Percentiles rank a stretch among this genome's conserved stretches.
phyloP scores from a whole-genome alignment of 2,113 vertebrate genomes.

The Sinocyclocheilus maitianheensis region DNA sequence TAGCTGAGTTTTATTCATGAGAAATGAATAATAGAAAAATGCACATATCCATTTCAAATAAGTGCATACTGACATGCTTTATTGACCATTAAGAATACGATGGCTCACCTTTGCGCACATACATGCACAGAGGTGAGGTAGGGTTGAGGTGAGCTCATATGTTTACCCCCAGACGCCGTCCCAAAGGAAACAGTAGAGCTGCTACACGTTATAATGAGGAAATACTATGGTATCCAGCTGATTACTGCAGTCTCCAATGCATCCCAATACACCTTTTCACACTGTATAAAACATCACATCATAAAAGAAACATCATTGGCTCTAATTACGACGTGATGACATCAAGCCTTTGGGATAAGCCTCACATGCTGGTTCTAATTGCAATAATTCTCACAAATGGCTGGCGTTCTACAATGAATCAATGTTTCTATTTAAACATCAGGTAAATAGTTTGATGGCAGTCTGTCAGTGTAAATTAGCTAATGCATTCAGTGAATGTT shows the following conservation, averaged over 20 bases:
- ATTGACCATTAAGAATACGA: background rate
- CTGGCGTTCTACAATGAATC: background rate
- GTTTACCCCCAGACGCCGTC: conserved; percentile 38
- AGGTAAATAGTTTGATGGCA: conserved; percentile 29
- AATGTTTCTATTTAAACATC: conserved; percentile 12
- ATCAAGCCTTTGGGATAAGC: conserved; percentile 20
- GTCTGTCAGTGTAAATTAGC: conserved; percentile 13
- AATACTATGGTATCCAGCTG: conserved; percentile 18
- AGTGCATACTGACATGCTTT: conserved; percentile 28
- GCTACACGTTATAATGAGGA: conserved; percentile 28
- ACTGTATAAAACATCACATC: conserved; percentile 26
- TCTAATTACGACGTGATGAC: conserved; percentile 3
- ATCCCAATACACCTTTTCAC: conserved; percentile 2
- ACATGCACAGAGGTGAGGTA: conserved; percentile 35
- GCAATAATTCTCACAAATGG: conserved; percentile 4
- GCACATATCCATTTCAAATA: conserved; percentile 36
- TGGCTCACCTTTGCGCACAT: conserved; percentile 2
- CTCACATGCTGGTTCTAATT: background rate
- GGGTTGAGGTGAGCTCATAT: conserved; percentile 56
- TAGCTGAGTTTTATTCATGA: conserved; percentile 30
- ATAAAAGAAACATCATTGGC: conserved; percentile 19
- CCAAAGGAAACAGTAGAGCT: conserved; percentile 12
- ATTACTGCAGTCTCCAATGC: conserved; percentile 22
- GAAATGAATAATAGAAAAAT: conserved; percentile 29
- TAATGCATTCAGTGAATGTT: background rate